Percentiles rank a stretch among this genome's conserved stretches.
Evolutionary conservation across 2,888 invertebrate genomes (phyloP).

Genomic region (Rhamnusium bicolor): DNA sequence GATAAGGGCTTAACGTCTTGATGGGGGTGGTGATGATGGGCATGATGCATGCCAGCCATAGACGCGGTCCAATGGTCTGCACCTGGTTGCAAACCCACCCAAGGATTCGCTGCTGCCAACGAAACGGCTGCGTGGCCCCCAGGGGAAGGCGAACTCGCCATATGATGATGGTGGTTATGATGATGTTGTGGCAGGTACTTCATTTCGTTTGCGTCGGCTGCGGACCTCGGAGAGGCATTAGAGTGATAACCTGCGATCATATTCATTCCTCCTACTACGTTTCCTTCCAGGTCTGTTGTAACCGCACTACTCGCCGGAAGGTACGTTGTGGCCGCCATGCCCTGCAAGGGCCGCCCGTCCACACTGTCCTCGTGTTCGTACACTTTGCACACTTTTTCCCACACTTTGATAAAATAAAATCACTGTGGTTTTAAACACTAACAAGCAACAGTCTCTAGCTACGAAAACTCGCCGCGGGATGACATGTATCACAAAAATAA

Average conservation of each 20-base stretch:
- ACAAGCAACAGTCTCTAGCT: conserved; percentile 39
- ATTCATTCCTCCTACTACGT: conserved; percentile 83
- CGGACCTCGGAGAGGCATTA: conserved; percentile 88
- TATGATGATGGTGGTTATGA: conserved; percentile 83
- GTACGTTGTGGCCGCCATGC: conserved; percentile 97
- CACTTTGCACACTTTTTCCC: conserved; percentile 64
- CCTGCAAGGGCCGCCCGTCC: conserved; percentile 76
- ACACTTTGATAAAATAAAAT: conserved; percentile 39
- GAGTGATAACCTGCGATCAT: conserved; percentile 85
- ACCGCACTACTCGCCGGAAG: conserved; percentile 85
- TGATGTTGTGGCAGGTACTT: conserved; percentile 93
- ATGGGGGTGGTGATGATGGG: conserved; percentile 82
- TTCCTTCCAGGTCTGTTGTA: conserved; percentile 81
- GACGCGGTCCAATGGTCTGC: conserved; percentile 86
- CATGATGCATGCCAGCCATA: conserved; percentile 80
- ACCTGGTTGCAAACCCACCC: conserved; percentile 85
- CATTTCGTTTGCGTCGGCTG: conserved; percentile 92
- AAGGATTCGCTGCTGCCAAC: conserved; percentile 78
- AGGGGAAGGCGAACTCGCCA: conserved; percentile 80
- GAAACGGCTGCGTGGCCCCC: conserved; percentile 75
- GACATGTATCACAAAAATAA: conserved; percentile 50
- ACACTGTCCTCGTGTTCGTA: conserved; percentile 68
- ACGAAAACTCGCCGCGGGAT: conserved; percentile 45
- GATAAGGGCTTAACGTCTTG: conserved; percentile 88
- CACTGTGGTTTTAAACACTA: conserved; percentile 39